A percentile compares a stretch with the other conserved stretches of the same genome.
These are phyloP conservation scores for Iphiclides podalirius DNA, from an alignment of 2,888 invertebrate genomes.

Conservation along the genomic window DNA sequence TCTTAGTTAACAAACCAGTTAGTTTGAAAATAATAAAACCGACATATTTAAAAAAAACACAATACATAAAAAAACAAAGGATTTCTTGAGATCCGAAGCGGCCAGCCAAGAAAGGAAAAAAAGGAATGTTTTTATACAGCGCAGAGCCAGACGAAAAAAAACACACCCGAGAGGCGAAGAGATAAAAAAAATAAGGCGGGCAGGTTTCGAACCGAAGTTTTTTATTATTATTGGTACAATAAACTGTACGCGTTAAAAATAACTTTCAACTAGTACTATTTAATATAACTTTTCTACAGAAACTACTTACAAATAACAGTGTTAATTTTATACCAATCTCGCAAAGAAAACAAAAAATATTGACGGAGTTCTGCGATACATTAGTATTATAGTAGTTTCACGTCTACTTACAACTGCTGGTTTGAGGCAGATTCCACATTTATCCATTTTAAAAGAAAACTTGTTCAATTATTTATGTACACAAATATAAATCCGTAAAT, in stretches of 20 bases:
- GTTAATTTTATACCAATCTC: conserved; percentile 66
- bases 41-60: conserved; percentile 13
- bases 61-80: conserved; percentile 13
- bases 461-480: conserved; percentile 43
- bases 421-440: conserved; percentile 72
- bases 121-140: conserved; percentile 63
- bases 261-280: conserved; percentile 29
- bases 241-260: conserved; percentile 25
- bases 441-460: conserved; percentile 58
- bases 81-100: conserved; percentile 11
- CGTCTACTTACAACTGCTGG: conserved; percentile 64
- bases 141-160: conserved; percentile 74
- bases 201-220: conserved; percentile 71
- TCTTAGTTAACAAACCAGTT: not conserved
- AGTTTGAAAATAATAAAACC: not conserved
- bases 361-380: conserved; percentile 49
- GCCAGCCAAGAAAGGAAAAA: conserved; percentile 40
- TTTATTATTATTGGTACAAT: conserved; percentile 45
- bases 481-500: conserved; percentile 54
- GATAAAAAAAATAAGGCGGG: conserved; percentile 73
- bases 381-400: conserved; percentile 35
- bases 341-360: conserved; percentile 75
- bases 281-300: conserved; percentile 27
- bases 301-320: conserved; percentile 34
- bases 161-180: conserved; percentile 60